phyloP scores from a whole-genome alignment of 2,113 vertebrate genomes.

The Morphnarchus princeps region DNA sequence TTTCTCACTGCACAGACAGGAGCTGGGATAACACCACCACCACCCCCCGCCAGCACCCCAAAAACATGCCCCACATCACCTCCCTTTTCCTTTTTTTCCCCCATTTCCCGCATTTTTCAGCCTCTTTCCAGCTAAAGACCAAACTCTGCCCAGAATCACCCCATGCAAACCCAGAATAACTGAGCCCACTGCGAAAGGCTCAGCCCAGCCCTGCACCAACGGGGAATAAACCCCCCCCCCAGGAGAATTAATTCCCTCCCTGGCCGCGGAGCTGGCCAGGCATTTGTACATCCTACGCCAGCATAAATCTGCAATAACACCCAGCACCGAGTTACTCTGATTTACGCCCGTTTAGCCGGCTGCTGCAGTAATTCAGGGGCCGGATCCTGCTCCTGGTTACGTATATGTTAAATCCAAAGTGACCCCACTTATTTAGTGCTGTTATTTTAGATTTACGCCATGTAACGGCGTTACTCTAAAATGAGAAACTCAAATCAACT shows the following conservation, averaged over 20 bases:
- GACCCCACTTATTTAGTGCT: fast-evolving
- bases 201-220: neutral
- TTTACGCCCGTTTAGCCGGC: neutral
- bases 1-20: neutral
- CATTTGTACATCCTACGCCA: neutral
- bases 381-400: neutral
- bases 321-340: neutral
- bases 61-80: neutral
- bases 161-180: neutral
- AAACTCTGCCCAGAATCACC: neutral
- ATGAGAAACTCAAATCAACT: fast-evolving
- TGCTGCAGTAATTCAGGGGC: neutral
- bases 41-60: neutral
- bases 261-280: fast-evolving
- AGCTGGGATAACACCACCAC: neutral
- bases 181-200: neutral
- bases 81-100: neutral
- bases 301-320: neutral
- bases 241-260: too few species aligned
- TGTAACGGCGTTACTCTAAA: fast-evolving
- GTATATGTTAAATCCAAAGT: fast-evolving
- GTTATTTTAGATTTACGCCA: neutral
- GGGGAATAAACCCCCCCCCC: neutral
- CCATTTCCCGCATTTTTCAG: neutral
- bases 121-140: neutral